Evolutionary conservation across 2,113 vertebrate species (phyloP).

Genomic region (Platycercus adscitus): DNA sequence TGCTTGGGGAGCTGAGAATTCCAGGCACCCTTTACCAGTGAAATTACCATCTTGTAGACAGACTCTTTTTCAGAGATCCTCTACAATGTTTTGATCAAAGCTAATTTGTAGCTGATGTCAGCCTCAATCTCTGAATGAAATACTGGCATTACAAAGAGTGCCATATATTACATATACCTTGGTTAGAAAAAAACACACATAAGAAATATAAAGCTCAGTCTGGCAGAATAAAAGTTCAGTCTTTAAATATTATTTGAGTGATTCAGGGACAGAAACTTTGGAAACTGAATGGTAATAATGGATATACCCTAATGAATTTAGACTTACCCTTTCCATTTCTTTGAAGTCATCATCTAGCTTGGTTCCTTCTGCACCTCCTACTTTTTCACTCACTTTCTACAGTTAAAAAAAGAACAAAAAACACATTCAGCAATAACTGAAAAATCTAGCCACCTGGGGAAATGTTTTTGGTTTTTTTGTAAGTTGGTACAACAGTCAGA

Average conservation of each 20-base stretch:
- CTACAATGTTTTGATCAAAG: not conserved
- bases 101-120: not conserved
- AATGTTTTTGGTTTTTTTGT: not conserved
- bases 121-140: not conserved
- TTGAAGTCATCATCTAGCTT: conserved; percentile 96
- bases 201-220: not conserved
- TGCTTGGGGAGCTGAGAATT: not conserved
- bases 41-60: not conserved
- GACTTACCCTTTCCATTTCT: conserved; percentile 93
- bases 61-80: not conserved
- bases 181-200: not conserved
- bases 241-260: not conserved
- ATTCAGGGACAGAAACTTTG: not conserved
- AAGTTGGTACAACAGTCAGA: not conserved
- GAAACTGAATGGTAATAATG: not conserved
- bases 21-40: not conserved
- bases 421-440: not conserved
- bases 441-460: not conserved
- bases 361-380: conserved; percentile 94
- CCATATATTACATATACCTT: not conserved
- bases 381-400: conserved; percentile 97
- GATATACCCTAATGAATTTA: not conserved
- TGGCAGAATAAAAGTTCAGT: not conserved
- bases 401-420: conserved; percentile 38
- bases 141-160: not conserved